Percentiles rank a stretch among this genome's conserved stretches.
These are phyloP conservation scores for Pica pica DNA, from an alignment of 2,113 vertebrate species.

Conservation along the genomic window DNA sequence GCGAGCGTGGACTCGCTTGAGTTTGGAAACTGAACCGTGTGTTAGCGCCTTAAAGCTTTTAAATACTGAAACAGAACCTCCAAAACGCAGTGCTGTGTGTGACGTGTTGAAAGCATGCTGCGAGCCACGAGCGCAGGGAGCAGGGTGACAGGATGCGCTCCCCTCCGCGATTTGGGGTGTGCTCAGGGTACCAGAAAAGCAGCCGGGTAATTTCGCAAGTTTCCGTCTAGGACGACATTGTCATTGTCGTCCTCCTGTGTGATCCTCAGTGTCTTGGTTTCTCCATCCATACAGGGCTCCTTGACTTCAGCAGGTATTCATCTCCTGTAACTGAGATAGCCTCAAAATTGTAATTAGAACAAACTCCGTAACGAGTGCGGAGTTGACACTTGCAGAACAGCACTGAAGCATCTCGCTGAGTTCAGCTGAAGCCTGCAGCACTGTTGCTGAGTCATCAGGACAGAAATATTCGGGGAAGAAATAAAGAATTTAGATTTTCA, in stretches of 20 bases:
- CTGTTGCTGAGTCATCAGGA: slow-evolving; percentile 12
- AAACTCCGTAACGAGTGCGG: background rate
- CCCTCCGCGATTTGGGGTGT: accelerated
- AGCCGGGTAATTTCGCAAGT: accelerated
- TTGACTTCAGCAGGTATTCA: background rate
- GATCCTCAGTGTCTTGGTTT: background rate
- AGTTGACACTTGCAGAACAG: background rate
- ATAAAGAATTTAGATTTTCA: background rate
- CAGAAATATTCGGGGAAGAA: background rate
- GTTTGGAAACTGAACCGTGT: accelerated
- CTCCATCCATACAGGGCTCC: background rate
- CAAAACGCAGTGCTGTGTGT: accelerated
- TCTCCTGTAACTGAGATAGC: background rate
- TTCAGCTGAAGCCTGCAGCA: background rate
- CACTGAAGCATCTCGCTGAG: background rate
- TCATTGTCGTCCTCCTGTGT: accelerated
- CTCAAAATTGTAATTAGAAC: background rate
- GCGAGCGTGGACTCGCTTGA: accelerated
- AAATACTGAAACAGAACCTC: accelerated
- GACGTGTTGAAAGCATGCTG: background rate
- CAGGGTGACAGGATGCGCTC: background rate
- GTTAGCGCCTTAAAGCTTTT: background rate
- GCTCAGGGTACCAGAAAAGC: background rate
- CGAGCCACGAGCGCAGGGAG: accelerated
- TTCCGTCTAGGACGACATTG: accelerated